Conservation (phyloP, 2,113 vertebrate genomes). For the Mus spicilegus region DNA sequence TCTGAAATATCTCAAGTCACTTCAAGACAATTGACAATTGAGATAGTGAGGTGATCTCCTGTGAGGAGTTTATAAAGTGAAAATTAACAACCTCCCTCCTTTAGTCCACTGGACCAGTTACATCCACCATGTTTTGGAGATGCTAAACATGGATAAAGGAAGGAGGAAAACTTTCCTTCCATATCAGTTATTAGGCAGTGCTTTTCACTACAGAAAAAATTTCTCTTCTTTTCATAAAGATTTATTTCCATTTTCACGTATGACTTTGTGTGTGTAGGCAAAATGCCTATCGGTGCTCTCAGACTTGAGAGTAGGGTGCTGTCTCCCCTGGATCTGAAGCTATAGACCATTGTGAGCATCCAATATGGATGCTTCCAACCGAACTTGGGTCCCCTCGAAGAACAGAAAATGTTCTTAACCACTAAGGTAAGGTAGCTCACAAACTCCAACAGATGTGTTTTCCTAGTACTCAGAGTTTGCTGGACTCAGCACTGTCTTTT, state of each 20-base stretch:
- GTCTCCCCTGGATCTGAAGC: not conserved
- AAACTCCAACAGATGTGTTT: not conserved
- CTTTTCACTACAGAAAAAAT: not conserved
- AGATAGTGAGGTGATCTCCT: not conserved
- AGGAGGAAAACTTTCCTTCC: not conserved
- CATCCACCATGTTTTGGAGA: conserved; percentile 30
- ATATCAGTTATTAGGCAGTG: not conserved
- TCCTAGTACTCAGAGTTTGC: not conserved
- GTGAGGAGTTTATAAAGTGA: not conserved
- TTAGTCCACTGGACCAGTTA: not conserved
- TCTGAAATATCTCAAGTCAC: not conserved
- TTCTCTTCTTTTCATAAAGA: too few species aligned
- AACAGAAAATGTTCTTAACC: not conserved
- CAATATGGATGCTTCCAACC: not conserved
- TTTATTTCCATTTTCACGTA: not conserved
- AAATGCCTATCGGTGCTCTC: too few species aligned
- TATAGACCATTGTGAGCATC: not conserved
- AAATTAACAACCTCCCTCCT: not conserved
- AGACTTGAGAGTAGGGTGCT: not conserved
- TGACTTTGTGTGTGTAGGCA: not conserved
- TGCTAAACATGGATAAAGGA: not conserved
- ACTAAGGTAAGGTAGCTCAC: not conserved
- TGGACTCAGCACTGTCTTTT: not conserved
- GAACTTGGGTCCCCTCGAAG: not conserved
- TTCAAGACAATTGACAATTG: not conserved